phyloP scores from a whole-genome alignment of 2,113 vertebrate species.

The Chionis minor region DNA sequence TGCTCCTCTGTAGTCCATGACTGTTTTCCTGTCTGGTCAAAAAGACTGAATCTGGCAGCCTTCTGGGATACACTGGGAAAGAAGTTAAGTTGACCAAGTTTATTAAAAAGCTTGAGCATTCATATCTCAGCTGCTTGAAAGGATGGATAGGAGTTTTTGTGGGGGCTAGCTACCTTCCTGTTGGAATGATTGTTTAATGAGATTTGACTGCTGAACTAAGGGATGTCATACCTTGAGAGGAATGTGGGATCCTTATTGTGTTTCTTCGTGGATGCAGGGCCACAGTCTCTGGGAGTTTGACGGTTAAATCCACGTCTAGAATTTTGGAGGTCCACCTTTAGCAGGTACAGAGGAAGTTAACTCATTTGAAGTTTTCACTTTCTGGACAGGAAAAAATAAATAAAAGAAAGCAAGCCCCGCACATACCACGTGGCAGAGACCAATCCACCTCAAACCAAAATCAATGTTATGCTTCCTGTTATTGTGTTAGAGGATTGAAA shows the following conservation, averaged over 20 bases:
- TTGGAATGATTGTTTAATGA: background rate
- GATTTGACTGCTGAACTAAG: background rate
- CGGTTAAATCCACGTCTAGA: background rate
- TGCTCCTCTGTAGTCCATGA: background rate
- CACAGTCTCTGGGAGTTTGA: background rate
- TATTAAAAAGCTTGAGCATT: background rate
- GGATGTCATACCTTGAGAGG: background rate
- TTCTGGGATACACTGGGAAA: background rate
- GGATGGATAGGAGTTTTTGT: background rate
- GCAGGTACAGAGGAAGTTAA: background rate
- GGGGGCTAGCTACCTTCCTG: background rate
- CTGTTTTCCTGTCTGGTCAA: background rate
- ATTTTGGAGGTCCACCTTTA: background rate
- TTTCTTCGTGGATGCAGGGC: background rate
- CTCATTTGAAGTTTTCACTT: slow-evolving; percentile 1
- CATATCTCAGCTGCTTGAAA: background rate
- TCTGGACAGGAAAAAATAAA: slow-evolving; percentile 30
- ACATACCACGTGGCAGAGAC: slow-evolving; percentile 45
- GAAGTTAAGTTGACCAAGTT: background rate
- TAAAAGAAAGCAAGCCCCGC: background rate
- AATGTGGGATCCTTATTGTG: background rate
- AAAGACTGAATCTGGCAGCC: background rate
- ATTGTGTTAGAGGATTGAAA: slow-evolving; percentile 66
- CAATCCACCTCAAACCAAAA: slow-evolving; percentile 67
- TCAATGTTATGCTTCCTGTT: slow-evolving; percentile 66